phyloP scores from a whole-genome alignment of 2,888 invertebrate species.

The Cartodere bifasciata region DNA sequence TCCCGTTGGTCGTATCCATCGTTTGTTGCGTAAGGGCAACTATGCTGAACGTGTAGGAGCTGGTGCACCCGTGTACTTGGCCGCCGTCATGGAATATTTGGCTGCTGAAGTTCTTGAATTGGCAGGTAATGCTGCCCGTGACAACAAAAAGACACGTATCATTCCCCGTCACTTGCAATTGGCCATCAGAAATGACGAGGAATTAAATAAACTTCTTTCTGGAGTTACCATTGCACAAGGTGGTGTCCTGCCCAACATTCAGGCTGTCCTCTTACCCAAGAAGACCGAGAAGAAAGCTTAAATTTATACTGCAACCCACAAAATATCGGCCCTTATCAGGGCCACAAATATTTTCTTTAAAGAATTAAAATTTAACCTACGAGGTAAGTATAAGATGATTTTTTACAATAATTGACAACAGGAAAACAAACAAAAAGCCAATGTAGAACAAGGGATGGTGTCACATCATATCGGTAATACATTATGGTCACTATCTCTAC shows the following conservation, averaged over 20 bases:
- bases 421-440: too few species aligned
- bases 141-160: constrained; percentile 60
- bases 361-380: too few species aligned
- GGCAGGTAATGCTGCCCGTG: constrained; percentile 52
- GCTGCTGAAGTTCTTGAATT: constrained; percentile 58
- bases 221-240: constrained; percentile 77
- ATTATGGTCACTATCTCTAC: too few species aligned
- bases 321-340: too few species aligned
- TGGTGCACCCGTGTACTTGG: constrained; percentile 42
- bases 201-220: constrained; percentile 61
- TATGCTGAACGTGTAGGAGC: constrained; percentile 47
- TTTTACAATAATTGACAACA: too few species aligned
- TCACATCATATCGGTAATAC: too few species aligned
- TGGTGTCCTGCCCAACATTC: constrained; percentile 72
- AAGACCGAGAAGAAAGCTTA: too few species aligned
- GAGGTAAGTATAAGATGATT: too few species aligned
- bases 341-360: too few species aligned
- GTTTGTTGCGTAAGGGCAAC: constrained; percentile 47
- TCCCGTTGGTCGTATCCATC: constrained; percentile 47
- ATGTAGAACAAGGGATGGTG: too few species aligned
- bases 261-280: constrained; percentile 61
- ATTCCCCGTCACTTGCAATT: constrained; percentile 68
- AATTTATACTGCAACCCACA: too few species aligned
- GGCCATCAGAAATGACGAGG: constrained; percentile 72
- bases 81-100: constrained; percentile 52